Evolutionary conservation across 2,113 vertebrate species (phyloP).

Genomic region (Cynocephalus volans): DNA sequence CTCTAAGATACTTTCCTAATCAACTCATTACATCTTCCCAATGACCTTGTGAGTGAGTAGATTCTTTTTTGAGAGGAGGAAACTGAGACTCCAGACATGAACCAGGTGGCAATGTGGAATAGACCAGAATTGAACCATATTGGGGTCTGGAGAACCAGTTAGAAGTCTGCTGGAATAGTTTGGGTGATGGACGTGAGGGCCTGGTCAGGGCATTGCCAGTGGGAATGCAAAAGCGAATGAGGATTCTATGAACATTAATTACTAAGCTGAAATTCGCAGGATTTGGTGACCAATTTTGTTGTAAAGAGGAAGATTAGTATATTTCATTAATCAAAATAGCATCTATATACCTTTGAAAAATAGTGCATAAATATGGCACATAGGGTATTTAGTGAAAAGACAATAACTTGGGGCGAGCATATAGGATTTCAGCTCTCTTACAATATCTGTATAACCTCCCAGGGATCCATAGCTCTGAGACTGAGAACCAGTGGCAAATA

Average conservation of each 20-base stretch:
- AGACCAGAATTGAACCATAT: neutral
- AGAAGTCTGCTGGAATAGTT: neutral
- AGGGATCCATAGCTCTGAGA: neutral
- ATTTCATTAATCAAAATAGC: neutral
- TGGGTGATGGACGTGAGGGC: neutral
- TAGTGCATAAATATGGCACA: neutral
- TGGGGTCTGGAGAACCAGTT: neutral
- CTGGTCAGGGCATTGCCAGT: neutral
- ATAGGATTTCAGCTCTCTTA: neutral
- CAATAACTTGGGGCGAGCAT: neutral
- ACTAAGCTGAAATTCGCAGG: neutral
- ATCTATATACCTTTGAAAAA: neutral
- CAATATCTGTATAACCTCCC: neutral
- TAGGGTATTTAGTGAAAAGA: neutral
- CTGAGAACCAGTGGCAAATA: neutral
- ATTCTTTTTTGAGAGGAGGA: conserved; percentile 2
- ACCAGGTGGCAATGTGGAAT: neutral
- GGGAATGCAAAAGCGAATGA: neutral
- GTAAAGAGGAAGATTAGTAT: neutral
- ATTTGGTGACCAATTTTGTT: neutral
- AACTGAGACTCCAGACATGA: neutral
- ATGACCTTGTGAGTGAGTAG: conserved; percentile 1
- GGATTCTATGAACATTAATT: neutral
- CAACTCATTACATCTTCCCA: neutral
- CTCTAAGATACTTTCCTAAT: neutral